Evolutionary conservation across 2,888 invertebrate genomes (phyloP).

Genomic region (Boloria euphrosyne): DNA sequence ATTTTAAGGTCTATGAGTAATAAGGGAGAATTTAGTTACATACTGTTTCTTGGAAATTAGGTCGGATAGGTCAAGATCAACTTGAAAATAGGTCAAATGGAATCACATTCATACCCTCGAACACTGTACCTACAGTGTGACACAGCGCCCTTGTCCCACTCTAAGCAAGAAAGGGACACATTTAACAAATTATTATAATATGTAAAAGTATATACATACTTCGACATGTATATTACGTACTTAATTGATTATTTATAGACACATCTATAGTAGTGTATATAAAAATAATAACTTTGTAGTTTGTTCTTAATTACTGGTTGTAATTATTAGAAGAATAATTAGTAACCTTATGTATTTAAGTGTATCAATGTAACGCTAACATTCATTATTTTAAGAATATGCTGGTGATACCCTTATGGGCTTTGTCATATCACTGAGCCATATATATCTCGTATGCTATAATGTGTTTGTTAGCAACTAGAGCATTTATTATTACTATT

Average conservation of each 20-base stretch:
- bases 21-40: not conserved
- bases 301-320: too few species aligned
- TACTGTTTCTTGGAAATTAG: conserved; percentile 31
- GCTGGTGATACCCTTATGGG: conserved; percentile 18
- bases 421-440: conserved; percentile 1
- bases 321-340: too few species aligned
- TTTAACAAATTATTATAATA: conserved; percentile 11
- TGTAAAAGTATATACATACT: conserved; percentile 8
- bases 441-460: conserved; percentile 21
- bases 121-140: conserved; percentile 32
- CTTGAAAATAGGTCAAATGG: conserved; percentile 65
- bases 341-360: too few species aligned
- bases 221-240: too few species aligned
- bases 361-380: not conserved
- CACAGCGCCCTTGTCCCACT: conserved; percentile 49
- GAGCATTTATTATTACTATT: conserved; percentile 39
- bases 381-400: not conserved
- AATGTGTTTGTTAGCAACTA: conserved; percentile 12
- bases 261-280: too few species aligned
- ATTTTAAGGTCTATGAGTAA: not conserved
- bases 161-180: not conserved
- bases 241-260: too few species aligned
- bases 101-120: conserved; percentile 56
- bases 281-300: too few species aligned
- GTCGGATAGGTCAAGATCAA: conserved; percentile 66